Evolutionary conservation across 2,888 invertebrate species (phyloP).

Genomic region (Copidosoma aretas): DNA sequence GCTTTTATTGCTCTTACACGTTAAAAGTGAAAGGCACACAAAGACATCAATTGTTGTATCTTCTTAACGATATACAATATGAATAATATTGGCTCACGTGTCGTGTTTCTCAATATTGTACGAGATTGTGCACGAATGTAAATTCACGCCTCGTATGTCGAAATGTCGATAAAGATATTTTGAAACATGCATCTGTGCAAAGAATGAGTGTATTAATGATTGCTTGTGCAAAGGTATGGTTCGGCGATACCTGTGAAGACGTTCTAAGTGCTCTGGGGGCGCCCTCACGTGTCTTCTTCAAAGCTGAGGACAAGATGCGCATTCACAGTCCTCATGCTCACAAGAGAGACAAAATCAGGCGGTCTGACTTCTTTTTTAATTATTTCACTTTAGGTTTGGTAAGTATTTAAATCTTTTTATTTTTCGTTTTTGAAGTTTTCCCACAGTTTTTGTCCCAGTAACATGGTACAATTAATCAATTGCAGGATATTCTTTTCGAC

Average conservation of each 20-base stretch:
- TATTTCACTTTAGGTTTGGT: conserved; percentile 96
- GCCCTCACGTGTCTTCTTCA: conserved; percentile 92
- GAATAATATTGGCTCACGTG: neutral
- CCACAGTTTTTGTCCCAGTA: neutral
- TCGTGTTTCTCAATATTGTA: conserved; percentile 17
- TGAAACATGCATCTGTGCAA: conserved; percentile 2
- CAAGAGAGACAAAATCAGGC: conserved; percentile 76
- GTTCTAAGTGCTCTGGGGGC: conserved; percentile 89
- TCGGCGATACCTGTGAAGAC: conserved; percentile 88
- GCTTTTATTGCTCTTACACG: neutral
- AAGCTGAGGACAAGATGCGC: conserved; percentile 99
- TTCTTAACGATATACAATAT: conserved; percentile 29
- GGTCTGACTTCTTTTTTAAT: conserved; percentile 98
- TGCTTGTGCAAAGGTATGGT: conserved; percentile 67
- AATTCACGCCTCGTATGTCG: conserved; percentile 6
- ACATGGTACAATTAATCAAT: conserved; percentile 38
- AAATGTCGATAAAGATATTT: neutral
- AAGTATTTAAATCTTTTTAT: conserved; percentile 54
- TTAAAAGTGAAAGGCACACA: neutral
- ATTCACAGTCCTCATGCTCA: conserved; percentile 91
- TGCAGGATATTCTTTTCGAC: conserved; percentile 94
- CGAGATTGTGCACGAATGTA: conserved; percentile 7
- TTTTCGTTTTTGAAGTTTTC: neutral
- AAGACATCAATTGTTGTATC: neutral
- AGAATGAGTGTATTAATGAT: conserved; percentile 5